These are phyloP conservation scores for Hyperoplus lanceolatus DNA, from an alignment of 2,797 vertebrate genomes.

Conservation along the genomic window DNA sequence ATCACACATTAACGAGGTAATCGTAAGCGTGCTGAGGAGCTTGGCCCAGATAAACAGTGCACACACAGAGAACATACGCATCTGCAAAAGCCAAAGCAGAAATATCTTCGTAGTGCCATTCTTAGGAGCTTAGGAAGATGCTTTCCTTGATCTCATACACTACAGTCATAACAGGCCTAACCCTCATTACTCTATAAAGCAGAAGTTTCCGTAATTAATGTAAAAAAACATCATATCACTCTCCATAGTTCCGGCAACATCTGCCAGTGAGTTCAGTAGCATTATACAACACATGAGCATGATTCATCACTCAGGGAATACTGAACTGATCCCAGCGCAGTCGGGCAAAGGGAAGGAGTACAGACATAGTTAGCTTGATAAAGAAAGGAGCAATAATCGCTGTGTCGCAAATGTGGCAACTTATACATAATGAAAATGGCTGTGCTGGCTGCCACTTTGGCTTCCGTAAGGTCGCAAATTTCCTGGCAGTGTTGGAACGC, in stretches of 20 bases:
- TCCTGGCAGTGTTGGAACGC: neutral
- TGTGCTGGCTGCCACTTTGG: neutral
- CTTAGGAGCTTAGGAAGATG: slow-evolving; percentile 5
- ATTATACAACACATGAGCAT: slow-evolving; percentile 23
- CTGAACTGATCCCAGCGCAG: slow-evolving; percentile 7
- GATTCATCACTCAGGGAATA: slow-evolving; percentile 56
- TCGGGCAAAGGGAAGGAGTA: neutral
- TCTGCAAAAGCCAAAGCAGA: neutral
- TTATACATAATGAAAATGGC: neutral
- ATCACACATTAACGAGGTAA: slow-evolving; percentile 56
- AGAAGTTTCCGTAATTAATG: slow-evolving; percentile 12
- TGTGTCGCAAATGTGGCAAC: neutral
- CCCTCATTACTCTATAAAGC: neutral
- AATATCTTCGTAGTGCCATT: slow-evolving; percentile 4
- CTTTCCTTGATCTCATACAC: slow-evolving; percentile 16
- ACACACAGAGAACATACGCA: neutral
- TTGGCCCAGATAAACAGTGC: neutral
- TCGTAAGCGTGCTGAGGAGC: slow-evolving; percentile 4
- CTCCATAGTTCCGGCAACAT: slow-evolving; percentile 30
- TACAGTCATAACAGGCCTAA: neutral
- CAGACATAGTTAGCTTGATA: slow-evolving; percentile 8
- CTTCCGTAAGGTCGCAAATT: neutral
- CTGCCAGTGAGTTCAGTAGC: slow-evolving; percentile 25
- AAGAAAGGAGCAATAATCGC: slow-evolving; percentile 28
- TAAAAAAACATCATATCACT: slow-evolving; percentile 11